phyloP scores from a whole-genome alignment of 2,113 vertebrate species.

The Microcebus tavaratra region DNA sequence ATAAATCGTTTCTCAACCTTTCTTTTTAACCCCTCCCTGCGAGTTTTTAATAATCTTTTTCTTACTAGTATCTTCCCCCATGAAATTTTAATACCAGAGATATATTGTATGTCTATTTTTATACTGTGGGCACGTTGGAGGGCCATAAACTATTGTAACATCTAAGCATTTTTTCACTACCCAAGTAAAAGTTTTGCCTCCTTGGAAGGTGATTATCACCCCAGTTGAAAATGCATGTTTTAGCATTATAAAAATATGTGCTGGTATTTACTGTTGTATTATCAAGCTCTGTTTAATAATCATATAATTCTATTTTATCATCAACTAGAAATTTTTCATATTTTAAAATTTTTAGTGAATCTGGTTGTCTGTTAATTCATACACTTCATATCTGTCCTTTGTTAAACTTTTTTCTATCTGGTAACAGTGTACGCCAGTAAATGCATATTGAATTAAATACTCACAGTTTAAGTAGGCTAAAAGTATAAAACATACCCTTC shows the following conservation, averaged over 20 bases:
- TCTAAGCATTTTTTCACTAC: background rate
- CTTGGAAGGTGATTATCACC: background rate
- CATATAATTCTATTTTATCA: background rate
- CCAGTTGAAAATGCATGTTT: background rate
- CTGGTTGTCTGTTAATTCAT: constrained; percentile 6
- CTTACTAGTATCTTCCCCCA: no score
- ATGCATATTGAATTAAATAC: constrained; percentile 22
- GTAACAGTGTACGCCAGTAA: background rate
- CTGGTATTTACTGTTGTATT: background rate
- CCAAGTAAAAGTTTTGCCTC: background rate
- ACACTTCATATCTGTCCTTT: background rate
- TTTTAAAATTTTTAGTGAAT: background rate
- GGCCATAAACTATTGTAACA: background rate
- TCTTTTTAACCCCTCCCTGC: background rate
- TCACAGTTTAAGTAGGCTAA: constrained; percentile 12
- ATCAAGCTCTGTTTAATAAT: background rate
- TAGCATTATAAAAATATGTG: background rate
- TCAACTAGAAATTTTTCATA: background rate
- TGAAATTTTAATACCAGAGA: background rate
- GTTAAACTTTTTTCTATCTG: background rate
- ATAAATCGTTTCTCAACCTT: background rate
- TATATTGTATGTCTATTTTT: background rate
- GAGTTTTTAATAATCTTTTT: background rate
- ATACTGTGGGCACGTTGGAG: background rate
- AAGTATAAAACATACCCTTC: background rate